Conservation (phyloP, 2,113 vertebrate genomes). For the Oreochromis aureus region DNA sequence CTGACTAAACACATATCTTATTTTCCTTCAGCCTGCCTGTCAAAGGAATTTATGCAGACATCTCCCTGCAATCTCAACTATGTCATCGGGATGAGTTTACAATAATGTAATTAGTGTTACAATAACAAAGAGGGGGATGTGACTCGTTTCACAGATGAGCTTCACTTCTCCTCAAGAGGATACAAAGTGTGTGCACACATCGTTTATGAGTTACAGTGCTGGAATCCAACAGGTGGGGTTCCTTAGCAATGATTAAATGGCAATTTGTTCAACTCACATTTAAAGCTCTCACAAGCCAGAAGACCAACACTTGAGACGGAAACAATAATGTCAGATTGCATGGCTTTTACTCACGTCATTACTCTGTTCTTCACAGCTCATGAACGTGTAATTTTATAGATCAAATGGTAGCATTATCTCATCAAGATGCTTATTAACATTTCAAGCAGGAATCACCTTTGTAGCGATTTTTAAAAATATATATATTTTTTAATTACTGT, state of each 20-base stretch:
- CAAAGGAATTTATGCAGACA: neutral
- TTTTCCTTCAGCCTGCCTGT: neutral
- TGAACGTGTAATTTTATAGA: neutral
- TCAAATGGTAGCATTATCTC: neutral
- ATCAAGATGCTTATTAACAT: neutral
- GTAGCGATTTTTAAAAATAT: neutral
- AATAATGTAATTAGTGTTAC: conserved; percentile 47
- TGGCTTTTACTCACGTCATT: neutral
- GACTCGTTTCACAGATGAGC: conserved; percentile 30
- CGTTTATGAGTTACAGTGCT: neutral
- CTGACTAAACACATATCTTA: conserved; percentile 43
- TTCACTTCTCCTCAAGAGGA: neutral
- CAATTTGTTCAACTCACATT: conserved; percentile 1
- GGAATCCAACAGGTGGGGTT: conserved; percentile 7
- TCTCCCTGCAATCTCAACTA: conserved; percentile 6
- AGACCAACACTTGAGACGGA: neutral
- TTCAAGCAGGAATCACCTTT: neutral
- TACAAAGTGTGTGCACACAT: neutral
- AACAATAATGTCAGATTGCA: neutral
- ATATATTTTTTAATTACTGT: neutral
- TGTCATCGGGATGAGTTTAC: conserved; percentile 14
- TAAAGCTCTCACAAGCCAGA: neutral
- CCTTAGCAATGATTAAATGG: neutral
- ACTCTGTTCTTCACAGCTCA: neutral
- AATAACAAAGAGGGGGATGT: conserved; percentile 45